These are phyloP conservation scores for Euwallacea fornicatus DNA, from an alignment of 1,140 invertebrate genomes.

Conservation along the genomic window DNA sequence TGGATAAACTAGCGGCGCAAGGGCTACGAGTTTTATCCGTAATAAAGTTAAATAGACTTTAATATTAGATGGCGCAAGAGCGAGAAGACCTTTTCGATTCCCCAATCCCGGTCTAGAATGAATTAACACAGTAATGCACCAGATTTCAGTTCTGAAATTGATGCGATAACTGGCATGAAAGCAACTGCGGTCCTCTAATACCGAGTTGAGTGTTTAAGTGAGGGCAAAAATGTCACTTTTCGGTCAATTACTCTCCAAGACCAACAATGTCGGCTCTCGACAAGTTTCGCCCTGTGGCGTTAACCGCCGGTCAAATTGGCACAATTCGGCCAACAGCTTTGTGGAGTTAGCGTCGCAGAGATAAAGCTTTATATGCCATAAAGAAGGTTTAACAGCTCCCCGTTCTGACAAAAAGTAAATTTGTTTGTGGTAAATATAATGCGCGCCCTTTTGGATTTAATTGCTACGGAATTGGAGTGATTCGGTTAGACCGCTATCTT, in stretches of 20 bases:
- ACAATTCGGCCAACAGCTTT: slow-evolving; percentile 25
- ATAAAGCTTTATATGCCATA: slow-evolving; percentile 27
- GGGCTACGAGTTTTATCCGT: slow-evolving; percentile 5
- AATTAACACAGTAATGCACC: too few relatives aligned
- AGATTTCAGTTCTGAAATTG: too few relatives aligned
- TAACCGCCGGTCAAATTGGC: slow-evolving; percentile 25
- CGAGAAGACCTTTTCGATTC: too few relatives aligned
- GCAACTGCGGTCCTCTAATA: too few relatives aligned
- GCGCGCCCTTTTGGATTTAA: slow-evolving; percentile 3
- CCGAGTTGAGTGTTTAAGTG: too few relatives aligned
- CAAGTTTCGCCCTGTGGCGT: slow-evolving; percentile 20
- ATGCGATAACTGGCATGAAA: too few relatives aligned
- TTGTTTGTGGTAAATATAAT: slow-evolving; percentile 26
- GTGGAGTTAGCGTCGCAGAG: slow-evolving; percentile 19
- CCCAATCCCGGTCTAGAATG: too few relatives aligned
- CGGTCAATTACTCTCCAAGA: slow-evolving; percentile 18
- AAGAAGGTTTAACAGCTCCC: slow-evolving; percentile 23
- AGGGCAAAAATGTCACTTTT: not conserved
- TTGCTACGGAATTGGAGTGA: too few relatives aligned
- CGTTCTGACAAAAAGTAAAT: slow-evolving; percentile 27
- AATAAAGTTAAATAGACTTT: slow-evolving; percentile 18
- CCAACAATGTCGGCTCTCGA: slow-evolving; percentile 18
- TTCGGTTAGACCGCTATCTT: not conserved
- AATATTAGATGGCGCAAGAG: not conserved
- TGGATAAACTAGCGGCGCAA: slow-evolving; percentile 21